Base-by-base conservation (phyloP, 2,888 invertebrate genomes). In the Coenonympha glycerion region DNA sequence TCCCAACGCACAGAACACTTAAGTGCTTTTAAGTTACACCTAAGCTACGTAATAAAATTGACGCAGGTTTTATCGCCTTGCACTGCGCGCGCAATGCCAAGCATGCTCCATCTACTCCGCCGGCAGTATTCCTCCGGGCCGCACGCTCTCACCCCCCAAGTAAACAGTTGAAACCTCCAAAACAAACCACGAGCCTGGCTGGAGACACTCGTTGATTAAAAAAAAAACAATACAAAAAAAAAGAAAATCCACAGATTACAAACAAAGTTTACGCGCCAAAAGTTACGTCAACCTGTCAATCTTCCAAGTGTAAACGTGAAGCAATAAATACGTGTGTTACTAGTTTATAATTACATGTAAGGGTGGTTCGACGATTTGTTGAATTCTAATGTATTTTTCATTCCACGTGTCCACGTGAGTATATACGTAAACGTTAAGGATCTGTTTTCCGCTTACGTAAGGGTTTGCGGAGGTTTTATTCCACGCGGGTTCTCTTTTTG, bases 51-150 rank as follows among this genome's bases (percentile, higher is more conserved):
- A 78, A 81, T 82, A 81, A 63, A 63, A 64, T 62, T 61, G 61
- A 64, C 65, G 64, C 65, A 61, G 62, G 61, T 60, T 59, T 62
- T 54, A 58, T 53, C 31, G 56, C 49, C 48, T 49, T 49, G 47
- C 58, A 63, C 40, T 85, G 85, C 85, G 86, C 85, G 85, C 85
- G 86, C 85, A 84, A 48, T 51, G 45, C 59, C 45, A 62, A 73
- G 66, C 74, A 65, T 67, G 73, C 61, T 66, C 60, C 65, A 50
- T 63, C 69, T 76, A 86, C 78, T 82, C 64, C 75, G 84, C 84
- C 86, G 86, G 83, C 79, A 87, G 86, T 85, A 60, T 63, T 71
- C 84, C 80, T 84, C 86, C 79, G 77, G 86, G 86, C 77, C 67
- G 73, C 86, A 80, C 86, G 86, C 78, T 65, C 62, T 68, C 64